Evolutionary conservation across 2,888 invertebrate species (phyloP).

Genomic region (Watsonalla binaria): DNA sequence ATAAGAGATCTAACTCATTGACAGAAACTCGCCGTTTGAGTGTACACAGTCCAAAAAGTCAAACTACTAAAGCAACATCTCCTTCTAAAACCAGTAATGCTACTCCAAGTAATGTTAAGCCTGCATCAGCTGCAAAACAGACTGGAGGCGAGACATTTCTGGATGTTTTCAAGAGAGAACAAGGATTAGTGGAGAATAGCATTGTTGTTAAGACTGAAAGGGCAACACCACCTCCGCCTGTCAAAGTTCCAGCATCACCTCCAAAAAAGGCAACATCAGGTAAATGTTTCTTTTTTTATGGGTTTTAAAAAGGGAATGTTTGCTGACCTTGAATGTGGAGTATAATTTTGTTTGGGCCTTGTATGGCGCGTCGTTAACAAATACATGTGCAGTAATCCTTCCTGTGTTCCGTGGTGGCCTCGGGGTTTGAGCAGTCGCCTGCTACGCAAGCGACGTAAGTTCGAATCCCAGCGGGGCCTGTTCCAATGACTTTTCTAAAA

Average conservation of each 20-base stretch:
- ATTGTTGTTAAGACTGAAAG: slow-evolving; percentile 49
- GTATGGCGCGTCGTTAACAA: too few species aligned
- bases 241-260: slow-evolving; percentile 42
- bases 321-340: too few species aligned
- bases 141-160: slow-evolving; percentile 57
- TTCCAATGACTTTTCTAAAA: too few species aligned
- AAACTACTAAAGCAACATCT: slow-evolving; percentile 30
- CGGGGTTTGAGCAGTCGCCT: too few species aligned
- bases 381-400: too few species aligned
- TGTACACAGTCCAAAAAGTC: slow-evolving; percentile 47
- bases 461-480: too few species aligned
- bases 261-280: slow-evolving; percentile 52
- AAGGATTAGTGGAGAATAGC: slow-evolving; percentile 47
- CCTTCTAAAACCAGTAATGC: slow-evolving; percentile 55
- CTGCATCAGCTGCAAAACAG: slow-evolving; percentile 29
- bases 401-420: too few species aligned
- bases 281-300: slow-evolving; percentile 21
- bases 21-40: slow-evolving; percentile 35
- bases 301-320: too few species aligned
- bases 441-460: too few species aligned
- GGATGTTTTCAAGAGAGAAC: slow-evolving; percentile 73
- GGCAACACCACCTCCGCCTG: slow-evolving; percentile 10
- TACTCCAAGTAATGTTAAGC: slow-evolving; percentile 44
- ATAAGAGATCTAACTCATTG: slow-evolving; percentile 33
- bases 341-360: too few species aligned